Percentiles rank a stretch among this genome's conserved stretches.
Evolutionary conservation across 2,113 vertebrate species (phyloP).

Genomic region (Mastomys natalensis): DNA sequence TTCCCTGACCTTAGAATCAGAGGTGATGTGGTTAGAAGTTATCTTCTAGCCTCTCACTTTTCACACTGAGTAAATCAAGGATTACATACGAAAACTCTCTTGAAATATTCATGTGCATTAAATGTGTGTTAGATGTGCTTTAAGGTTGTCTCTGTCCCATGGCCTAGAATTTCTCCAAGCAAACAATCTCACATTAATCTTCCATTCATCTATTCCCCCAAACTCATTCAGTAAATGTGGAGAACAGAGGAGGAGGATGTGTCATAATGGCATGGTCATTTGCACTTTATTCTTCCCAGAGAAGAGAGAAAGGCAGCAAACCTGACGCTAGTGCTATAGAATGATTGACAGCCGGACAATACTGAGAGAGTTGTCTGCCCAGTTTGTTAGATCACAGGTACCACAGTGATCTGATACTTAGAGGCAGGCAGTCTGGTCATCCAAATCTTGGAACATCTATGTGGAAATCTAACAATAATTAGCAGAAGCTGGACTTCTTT

Average conservation of each 20-base stretch:
- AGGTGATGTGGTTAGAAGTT: not conserved
- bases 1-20: not conserved
- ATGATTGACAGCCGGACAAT: not conserved
- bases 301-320: not conserved
- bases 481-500: slow-evolving; percentile 7
- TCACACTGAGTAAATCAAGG: slow-evolving; percentile 1
- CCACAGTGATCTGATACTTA: not conserved
- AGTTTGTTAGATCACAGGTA: not conserved
- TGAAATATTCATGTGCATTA: not conserved
- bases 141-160: not conserved
- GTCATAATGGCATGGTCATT: not conserved
- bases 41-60: not conserved
- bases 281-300: not conserved
- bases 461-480: not conserved
- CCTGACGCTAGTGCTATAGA: not conserved
- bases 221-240: not conserved
- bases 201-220: not conserved
- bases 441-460: not conserved
- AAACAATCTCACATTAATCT: not conserved
- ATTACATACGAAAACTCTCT: not conserved
- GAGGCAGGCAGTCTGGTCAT: not conserved
- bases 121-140: not conserved
- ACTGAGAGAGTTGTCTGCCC: not conserved
- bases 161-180: not conserved
- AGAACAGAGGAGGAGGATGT: not conserved